phyloP scores from a whole-genome alignment of 2,888 invertebrate genomes.

The Carcina quercana region DNA sequence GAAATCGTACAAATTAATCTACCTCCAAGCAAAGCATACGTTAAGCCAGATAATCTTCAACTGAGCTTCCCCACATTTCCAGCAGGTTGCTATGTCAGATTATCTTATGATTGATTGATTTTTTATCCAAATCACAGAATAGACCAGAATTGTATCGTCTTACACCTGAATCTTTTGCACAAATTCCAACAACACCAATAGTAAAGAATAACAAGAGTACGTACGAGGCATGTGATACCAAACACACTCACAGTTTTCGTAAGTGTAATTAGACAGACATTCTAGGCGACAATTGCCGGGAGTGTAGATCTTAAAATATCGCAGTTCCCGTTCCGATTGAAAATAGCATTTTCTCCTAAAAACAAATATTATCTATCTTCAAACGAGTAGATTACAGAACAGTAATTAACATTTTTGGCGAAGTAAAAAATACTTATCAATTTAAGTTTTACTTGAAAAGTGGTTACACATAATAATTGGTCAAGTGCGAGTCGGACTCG shows the following conservation, averaged over 20 bases:
- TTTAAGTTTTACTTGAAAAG: not conserved
- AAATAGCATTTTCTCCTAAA: slow-evolving; percentile 43
- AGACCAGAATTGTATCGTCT: too few species aligned
- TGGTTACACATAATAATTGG: not conserved
- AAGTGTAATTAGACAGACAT: slow-evolving; percentile 34
- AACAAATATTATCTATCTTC: slow-evolving; percentile 7
- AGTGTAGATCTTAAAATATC: slow-evolving; percentile 38
- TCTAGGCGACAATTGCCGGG: slow-evolving; percentile 37
- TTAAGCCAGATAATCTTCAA: too few species aligned
- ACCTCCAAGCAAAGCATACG: too few species aligned
- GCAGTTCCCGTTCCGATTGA: slow-evolving; percentile 25
- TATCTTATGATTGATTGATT: too few species aligned
- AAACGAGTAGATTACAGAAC: not conserved
- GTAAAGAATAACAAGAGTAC: too few species aligned
- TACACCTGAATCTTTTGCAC: too few species aligned
- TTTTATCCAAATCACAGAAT: too few species aligned
- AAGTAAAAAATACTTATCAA: not conserved
- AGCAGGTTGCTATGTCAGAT: too few species aligned
- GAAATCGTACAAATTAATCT: too few species aligned
- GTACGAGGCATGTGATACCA: slow-evolving; percentile 43
- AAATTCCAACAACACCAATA: too few species aligned
- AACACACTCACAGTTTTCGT: slow-evolving; percentile 28
- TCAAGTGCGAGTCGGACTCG: not conserved
- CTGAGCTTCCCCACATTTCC: too few species aligned
- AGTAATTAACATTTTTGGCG: not conserved